phyloP scores from a whole-genome alignment of 1,140 invertebrate genomes.

The Globodera ellingtonae region DNA sequence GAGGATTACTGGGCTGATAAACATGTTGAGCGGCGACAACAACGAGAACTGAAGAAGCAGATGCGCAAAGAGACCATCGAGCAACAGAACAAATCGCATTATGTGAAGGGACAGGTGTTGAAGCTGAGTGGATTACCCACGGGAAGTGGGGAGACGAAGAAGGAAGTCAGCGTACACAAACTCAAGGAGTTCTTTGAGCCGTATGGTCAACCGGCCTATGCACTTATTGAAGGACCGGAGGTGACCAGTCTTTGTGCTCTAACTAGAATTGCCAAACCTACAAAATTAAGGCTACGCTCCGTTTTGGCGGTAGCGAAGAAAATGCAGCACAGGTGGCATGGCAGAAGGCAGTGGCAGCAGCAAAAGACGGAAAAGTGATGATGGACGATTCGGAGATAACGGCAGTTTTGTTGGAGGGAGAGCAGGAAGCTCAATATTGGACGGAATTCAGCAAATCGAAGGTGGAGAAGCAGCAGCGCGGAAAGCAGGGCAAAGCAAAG shows the following conservation, averaged over 20 bases:
- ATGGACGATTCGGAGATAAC: constrained; percentile 75
- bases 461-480: constrained; percentile 34
- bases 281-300: constrained; percentile 73
- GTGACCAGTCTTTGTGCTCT: constrained; percentile 68
- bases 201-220: constrained; percentile 53
- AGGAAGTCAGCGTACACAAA: constrained; percentile 28
- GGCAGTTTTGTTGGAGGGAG: constrained; percentile 76
- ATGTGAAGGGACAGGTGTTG: constrained; percentile 56
- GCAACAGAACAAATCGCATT: constrained; percentile 39
- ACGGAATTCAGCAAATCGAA: constrained; percentile 56
- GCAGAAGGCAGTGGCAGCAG: constrained; percentile 70
- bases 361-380: constrained; percentile 66
- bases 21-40: constrained; percentile 60
- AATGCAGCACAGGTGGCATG: constrained; percentile 73
- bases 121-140: constrained; percentile 50
- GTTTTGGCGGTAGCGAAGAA: constrained; percentile 74
- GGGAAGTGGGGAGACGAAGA: constrained; percentile 34
- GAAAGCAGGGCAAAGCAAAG: constrained; percentile 16
- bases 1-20: constrained; percentile 75
- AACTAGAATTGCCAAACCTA: constrained; percentile 74
- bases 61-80: constrained; percentile 30
- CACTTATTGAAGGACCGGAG: constrained; percentile 41
- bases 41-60: constrained; percentile 55
- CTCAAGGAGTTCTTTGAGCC: constrained; percentile 60
- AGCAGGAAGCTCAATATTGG: constrained; percentile 70